A percentile compares a stretch with the other conserved stretches of the same genome.
Evolutionary conservation across 2,888 invertebrate genomes (phyloP).

Genomic region (Anodontia alba): DNA sequence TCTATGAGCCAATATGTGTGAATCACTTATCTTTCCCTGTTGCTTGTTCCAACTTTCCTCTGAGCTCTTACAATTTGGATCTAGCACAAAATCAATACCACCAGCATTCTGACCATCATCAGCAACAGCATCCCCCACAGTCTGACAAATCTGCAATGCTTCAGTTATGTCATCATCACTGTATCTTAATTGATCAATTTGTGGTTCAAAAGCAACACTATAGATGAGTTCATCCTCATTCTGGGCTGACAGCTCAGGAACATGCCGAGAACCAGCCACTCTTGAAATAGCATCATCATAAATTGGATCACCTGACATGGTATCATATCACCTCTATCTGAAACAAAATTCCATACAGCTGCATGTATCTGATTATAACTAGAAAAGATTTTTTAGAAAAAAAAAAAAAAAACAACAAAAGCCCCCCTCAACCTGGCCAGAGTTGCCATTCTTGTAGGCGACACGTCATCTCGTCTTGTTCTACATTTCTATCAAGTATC

Average conservation of each 20-base stretch:
- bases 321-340: neutral
- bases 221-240: neutral
- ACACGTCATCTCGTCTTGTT: too few relatives aligned
- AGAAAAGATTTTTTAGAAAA: too few relatives aligned
- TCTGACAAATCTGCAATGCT: neutral
- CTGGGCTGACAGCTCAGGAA: neutral
- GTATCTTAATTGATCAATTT: neutral
- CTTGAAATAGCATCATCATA: constrained; percentile 13
- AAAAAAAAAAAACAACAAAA: too few relatives aligned
- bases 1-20: too few relatives aligned
- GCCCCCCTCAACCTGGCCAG: too few relatives aligned
- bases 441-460: too few relatives aligned
- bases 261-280: neutral
- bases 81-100: neutral
- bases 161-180: neutral
- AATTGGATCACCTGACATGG: neutral
- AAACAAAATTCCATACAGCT: neutral
- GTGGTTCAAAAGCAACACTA: neutral
- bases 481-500: too few relatives aligned
- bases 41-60: neutral
- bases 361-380: too few relatives aligned
- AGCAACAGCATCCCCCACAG: neutral
- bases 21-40: neutral
- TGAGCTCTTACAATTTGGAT: neutral
- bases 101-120: neutral